Conservation (phyloP, 2,797 vertebrate species). For the Hephaestus fuliginosus region DNA sequence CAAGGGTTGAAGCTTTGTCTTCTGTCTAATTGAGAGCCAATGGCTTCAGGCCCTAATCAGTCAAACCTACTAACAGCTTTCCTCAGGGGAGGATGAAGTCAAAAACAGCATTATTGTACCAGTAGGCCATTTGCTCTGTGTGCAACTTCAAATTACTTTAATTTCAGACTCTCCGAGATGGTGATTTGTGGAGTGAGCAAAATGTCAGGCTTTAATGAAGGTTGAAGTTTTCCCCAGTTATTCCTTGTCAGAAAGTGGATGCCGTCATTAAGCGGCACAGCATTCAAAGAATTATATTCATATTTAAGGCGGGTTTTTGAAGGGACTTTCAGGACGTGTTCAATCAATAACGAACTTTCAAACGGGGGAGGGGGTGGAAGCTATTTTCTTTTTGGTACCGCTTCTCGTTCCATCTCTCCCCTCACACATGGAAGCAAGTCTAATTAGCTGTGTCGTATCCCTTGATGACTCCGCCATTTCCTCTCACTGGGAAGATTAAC, state of each 20-base stretch:
- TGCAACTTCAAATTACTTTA: slow-evolving; percentile 61
- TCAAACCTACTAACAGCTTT: slow-evolving; percentile 63
- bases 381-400: slow-evolving; percentile 8
- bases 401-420: slow-evolving; percentile 30
- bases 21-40: slow-evolving; percentile 64
- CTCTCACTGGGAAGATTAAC: slow-evolving; percentile 69
- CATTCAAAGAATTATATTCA: slow-evolving; percentile 31
- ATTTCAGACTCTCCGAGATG: slow-evolving; percentile 49
- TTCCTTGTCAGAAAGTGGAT: slow-evolving; percentile 33
- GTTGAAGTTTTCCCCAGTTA: slow-evolving; percentile 30
- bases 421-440: slow-evolving; percentile 56
- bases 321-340: slow-evolving; percentile 28
- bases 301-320: slow-evolving; percentile 30
- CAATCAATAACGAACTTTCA: slow-evolving; percentile 20
- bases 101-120: slow-evolving; percentile 59
- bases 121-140: slow-evolving; percentile 45
- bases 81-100: slow-evolving; percentile 44
- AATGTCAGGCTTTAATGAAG: slow-evolving; percentile 57
- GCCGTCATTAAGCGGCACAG: slow-evolving; percentile 11
- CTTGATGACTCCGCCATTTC: slow-evolving; percentile 71
- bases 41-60: slow-evolving; percentile 64
- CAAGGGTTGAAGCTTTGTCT: slow-evolving; percentile 64
- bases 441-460: slow-evolving; percentile 72
- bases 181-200: slow-evolving; percentile 52
- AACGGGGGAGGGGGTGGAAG: slow-evolving; percentile 2